Conservation (phyloP, 1,140 invertebrate species). For the Euglossa dilemma region DNA sequence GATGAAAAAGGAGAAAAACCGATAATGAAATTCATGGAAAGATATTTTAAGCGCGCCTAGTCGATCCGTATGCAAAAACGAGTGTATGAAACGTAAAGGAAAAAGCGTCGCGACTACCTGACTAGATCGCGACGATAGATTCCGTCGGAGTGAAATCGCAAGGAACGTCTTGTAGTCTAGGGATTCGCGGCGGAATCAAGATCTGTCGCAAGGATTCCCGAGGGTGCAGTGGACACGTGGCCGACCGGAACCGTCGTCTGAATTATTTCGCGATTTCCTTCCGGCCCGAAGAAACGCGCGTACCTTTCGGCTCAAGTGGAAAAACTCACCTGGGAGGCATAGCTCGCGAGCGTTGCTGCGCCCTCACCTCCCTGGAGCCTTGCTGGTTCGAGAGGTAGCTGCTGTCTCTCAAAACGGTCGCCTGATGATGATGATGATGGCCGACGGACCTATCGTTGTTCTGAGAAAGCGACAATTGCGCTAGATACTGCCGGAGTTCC, state of each 20-base stretch:
- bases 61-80: too few species aligned
- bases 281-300: neutral
- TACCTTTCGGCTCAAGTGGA: neutral
- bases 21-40: too few species aligned
- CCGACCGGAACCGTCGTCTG: constrained; percentile 15
- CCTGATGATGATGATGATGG: constrained; percentile 62
- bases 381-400: constrained; percentile 60
- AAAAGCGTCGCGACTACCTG: too few species aligned
- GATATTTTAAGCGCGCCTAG: too few species aligned
- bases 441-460: constrained; percentile 63
- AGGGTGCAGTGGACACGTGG: constrained; percentile 31
- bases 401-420: constrained; percentile 55
- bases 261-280: constrained; percentile 40
- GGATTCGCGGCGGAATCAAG: neutral
- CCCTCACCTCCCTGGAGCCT: constrained; percentile 66
- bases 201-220: neutral
- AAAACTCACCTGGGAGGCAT: constrained; percentile 77
- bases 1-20: too few species aligned
- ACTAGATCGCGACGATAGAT: neutral
- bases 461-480: constrained; percentile 68
- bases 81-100: too few species aligned
- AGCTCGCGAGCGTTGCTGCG: constrained; percentile 72
- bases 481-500: constrained; percentile 75
- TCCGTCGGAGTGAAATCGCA: neutral
- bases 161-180: neutral